Conservation (phyloP, 2,113 vertebrate species). For the Motacilla tschutschensis region DNA sequence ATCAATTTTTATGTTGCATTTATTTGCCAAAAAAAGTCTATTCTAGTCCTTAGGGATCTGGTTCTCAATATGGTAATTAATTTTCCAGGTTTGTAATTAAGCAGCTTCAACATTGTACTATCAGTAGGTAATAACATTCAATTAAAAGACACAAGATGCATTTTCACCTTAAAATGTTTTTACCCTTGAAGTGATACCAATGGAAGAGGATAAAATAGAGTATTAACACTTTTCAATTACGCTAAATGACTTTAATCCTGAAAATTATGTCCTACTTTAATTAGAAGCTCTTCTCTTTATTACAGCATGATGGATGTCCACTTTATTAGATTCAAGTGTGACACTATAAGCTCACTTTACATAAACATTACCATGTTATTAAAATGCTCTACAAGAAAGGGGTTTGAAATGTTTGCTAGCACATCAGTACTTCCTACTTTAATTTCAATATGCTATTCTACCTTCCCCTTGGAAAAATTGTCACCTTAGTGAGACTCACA, state of each 20-base stretch:
- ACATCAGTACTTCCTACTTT: slow-evolving; percentile 41
- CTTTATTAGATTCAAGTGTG: slow-evolving; percentile 86
- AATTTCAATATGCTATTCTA: slow-evolving; percentile 41
- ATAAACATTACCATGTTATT: slow-evolving; percentile 83
- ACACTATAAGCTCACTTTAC: slow-evolving; percentile 80
- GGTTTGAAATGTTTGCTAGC: slow-evolving; percentile 56
- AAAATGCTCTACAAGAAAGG: slow-evolving; percentile 64
- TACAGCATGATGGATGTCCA: slow-evolving; percentile 84
- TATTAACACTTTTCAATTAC: slow-evolving; percentile 92
- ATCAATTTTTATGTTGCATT: slow-evolving; percentile 75
- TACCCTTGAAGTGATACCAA: slow-evolving; percentile 80
- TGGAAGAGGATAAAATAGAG: slow-evolving; percentile 81
- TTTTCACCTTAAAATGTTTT: slow-evolving; percentile 80
- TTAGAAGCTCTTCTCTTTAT: slow-evolving; percentile 82
- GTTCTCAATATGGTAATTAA: slow-evolving; percentile 74
- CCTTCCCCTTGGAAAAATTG: slow-evolving; percentile 25
- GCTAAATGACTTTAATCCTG: slow-evolving; percentile 87
- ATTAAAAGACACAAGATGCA: slow-evolving; percentile 78
- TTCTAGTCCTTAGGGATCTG: slow-evolving; percentile 64
- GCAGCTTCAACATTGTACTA: slow-evolving; percentile 72
- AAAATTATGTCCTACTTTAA: slow-evolving; percentile 87
- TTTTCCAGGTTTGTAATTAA: slow-evolving; percentile 80
- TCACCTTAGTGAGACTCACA: neutral
- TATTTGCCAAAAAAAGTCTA: slow-evolving; percentile 73
- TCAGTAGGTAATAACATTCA: slow-evolving; percentile 80